Base-by-base conservation (phyloP, 1,140 invertebrate genomes). In the Caerostris darwini region DNA sequence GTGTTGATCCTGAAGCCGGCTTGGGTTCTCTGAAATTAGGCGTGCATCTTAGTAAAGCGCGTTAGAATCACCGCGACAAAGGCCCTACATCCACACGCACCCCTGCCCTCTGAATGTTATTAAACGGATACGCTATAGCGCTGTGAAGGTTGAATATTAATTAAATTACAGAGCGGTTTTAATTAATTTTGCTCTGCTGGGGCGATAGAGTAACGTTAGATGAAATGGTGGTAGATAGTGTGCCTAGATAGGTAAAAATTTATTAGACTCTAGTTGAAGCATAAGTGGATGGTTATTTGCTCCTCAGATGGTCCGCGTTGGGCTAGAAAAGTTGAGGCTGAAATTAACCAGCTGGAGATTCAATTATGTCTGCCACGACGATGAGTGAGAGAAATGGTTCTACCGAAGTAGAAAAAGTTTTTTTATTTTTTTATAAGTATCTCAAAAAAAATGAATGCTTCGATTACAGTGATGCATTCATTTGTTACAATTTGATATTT, bases 101-200 rank as follows among this genome's bases (percentile, higher is more conserved):
- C 69, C 34, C 69, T 77, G 34, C 69, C 34, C 69, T 77, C 8
- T 56, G 57, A 53, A 87, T 87, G 85, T 64, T 87, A 87, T 87
- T 87, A 59, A 87, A 87, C 85, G 82, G 56, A 87, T 64, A 14
- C 85, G 82, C 54, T 17, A 56, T 85, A 56, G 54, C 82, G 14
- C 82, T 53, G 69, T 19, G 54, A 56, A 83, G 82, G 57, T 61
- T 87, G 85, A 64, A 87, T 87, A 87, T 87, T 87, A 87, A 87
- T 87, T 87, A 87, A 64, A 87, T 87, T 87, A 87, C 85, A n/a
- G 59, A 53, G 85, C 59, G 85, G 85, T 87, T 87, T 87, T 87
- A 87, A 87, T 87, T 87, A 87, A 87, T 87, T 87, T 87, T 57
- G 82, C 82, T 58, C 82, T 83, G 53, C 54, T 58, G 53, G 34